phyloP scores from a whole-genome alignment of 2,888 invertebrate species.

The Plusia festucae region DNA sequence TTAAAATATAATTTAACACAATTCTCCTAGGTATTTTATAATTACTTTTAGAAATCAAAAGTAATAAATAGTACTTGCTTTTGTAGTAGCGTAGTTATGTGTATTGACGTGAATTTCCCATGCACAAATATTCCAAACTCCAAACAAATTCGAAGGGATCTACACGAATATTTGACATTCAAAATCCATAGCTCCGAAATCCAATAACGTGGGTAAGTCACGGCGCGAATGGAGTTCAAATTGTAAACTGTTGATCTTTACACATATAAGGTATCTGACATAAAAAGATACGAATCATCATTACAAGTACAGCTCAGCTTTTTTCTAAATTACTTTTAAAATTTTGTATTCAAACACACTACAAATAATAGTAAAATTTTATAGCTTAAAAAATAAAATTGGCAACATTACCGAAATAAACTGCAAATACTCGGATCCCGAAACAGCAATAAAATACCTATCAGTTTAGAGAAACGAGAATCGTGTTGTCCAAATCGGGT shows the following conservation, averaged over 20 bases:
- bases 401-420: neutral
- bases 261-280: too few relatives aligned
- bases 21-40: too few relatives aligned
- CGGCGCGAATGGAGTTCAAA: neutral
- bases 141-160: neutral
- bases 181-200: neutral
- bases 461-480: neutral
- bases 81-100: too few relatives aligned
- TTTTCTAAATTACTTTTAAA: neutral
- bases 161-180: neutral
- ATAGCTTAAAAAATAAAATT: neutral
- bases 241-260: neutral
- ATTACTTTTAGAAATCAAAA: too few relatives aligned
- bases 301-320: neutral
- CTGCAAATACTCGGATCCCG: conserved; percentile 1
- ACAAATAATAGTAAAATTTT: neutral
- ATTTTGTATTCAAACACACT: neutral
- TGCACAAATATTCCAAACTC: conserved; percentile 4
- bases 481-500: conserved; percentile 19
- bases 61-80: too few relatives aligned
- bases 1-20: too few relatives aligned
- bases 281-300: conserved; percentile 1
- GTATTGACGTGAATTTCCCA: too few relatives aligned
- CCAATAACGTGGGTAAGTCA: neutral
- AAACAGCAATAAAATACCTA: conserved; percentile 17